Base-by-base conservation (phyloP, 2,797 vertebrate genomes). In the Saxicola maurus region DNA sequence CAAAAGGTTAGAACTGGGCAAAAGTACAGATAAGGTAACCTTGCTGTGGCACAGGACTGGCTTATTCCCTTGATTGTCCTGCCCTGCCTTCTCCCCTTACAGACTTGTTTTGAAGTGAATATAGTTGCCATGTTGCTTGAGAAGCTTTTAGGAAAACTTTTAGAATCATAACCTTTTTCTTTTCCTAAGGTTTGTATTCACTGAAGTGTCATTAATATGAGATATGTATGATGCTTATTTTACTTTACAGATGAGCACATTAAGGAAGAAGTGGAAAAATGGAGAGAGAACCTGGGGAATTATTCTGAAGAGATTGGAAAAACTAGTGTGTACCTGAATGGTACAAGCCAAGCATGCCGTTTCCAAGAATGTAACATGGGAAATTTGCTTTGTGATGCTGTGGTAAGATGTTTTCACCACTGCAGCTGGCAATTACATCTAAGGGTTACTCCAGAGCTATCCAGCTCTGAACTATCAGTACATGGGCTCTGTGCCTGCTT, bases 301-400 rank as follows among this genome's bases (percentile, higher is more conserved):
- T 99, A 95, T 90, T 82, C 97, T 37, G 80, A 97, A 87, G 96
- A 96, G 82, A 92, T 99, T 72, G 99, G 99, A 25, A 93, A 90
- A 94, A 99, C 99, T 1, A 94, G 98, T 37, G 99, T 99, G 37
- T 99, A 98, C 83, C 96, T 99, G 85, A 97, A 99, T 8, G 99
- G 98, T 9, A 97, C 98, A 2, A 95, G 76, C 37, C 80, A 97
- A 20, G 97, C 98, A 0, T 99, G 99, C 71, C 98, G 99, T 24
- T 98, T 97, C 79, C 93, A 91, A 9, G 99, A 99, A 71, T 99
- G 99, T 74, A 99, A 99, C 95, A 96, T 99, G 96, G 99, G 98
- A 38, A 99, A 99, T 94, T 90, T 99, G 56, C 98, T 99, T 82
- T 99, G 98, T 49, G 99, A 99, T 42, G 98, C 99, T 68, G 96